phyloP scores from a whole-genome alignment of 2,797 vertebrate species.

The Chaetophractus vellerosus region DNA sequence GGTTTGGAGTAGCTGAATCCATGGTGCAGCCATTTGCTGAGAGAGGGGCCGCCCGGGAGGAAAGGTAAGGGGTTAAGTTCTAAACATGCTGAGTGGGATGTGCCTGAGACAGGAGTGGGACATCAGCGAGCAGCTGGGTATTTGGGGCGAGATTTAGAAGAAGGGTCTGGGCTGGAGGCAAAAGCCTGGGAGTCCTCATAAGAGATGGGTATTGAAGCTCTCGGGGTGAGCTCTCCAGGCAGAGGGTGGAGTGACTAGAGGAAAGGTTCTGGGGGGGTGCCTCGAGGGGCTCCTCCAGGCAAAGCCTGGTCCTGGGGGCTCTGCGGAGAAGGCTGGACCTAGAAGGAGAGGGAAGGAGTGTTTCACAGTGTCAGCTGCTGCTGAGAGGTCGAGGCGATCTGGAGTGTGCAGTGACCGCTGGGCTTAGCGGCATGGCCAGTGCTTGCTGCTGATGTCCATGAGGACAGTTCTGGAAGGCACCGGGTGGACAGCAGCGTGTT shows the following conservation, averaged over 20 bases:
- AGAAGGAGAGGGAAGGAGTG: neutral
- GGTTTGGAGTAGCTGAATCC: neutral
- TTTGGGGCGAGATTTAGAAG: neutral
- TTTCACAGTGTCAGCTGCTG: neutral
- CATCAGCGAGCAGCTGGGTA: neutral
- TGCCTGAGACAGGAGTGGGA: neutral
- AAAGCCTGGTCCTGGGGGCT: neutral
- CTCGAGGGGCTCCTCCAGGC: neutral
- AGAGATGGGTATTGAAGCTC: neutral
- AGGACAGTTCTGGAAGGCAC: neutral
- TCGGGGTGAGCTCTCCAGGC: neutral
- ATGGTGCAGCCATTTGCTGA: neutral
- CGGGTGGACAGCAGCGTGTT: neutral
- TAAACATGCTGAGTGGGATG: neutral
- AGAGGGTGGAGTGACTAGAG: neutral
- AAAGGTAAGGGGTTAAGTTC: neutral
- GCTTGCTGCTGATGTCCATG: neutral
- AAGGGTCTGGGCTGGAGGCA: neutral
- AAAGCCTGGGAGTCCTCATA: neutral
- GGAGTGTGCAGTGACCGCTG: neutral
- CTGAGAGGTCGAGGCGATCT: neutral
- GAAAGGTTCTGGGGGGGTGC: conserved; percentile 1
- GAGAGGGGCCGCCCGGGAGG: neutral
- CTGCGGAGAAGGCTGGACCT: neutral
- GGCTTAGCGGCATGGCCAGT: neutral